Conservation (phyloP, 2,797 vertebrate species). For the Melopsittacus undulatus region DNA sequence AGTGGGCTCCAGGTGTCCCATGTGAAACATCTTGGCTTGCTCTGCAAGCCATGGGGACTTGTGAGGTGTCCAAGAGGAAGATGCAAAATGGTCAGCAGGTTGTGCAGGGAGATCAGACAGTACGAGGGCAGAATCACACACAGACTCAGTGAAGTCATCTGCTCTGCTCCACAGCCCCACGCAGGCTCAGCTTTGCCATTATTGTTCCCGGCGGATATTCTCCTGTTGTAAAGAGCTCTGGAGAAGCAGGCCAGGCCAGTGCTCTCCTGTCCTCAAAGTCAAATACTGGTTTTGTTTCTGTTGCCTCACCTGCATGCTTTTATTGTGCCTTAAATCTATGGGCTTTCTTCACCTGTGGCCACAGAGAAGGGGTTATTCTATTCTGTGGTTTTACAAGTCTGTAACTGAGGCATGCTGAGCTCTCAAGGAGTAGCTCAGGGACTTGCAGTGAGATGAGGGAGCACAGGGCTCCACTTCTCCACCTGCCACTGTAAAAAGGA, state of each 20-base stretch:
- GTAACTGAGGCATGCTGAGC: fast-evolving
- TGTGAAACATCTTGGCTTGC: neutral
- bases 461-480: neutral
- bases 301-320: neutral
- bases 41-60: fast-evolving
- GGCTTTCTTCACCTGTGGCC: neutral
- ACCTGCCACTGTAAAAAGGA: neutral
- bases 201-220: neutral
- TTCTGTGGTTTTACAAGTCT: neutral
- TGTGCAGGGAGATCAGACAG: neutral
- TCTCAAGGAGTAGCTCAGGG: neutral
- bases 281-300: neutral
- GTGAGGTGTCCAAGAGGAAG: neutral
- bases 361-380: neutral
- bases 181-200: neutral
- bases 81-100: neutral
- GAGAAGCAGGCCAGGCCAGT: neutral
- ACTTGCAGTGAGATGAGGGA: neutral
- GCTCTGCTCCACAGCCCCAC: neutral
- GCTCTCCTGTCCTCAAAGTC: neutral
- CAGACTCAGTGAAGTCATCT: neutral
- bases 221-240: neutral
- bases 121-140: fast-evolving
- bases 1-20: neutral
- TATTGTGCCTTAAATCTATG: neutral